These are phyloP conservation scores for Tinamus guttatus DNA, from an alignment of 2,113 vertebrate genomes.

Conservation along the genomic window DNA sequence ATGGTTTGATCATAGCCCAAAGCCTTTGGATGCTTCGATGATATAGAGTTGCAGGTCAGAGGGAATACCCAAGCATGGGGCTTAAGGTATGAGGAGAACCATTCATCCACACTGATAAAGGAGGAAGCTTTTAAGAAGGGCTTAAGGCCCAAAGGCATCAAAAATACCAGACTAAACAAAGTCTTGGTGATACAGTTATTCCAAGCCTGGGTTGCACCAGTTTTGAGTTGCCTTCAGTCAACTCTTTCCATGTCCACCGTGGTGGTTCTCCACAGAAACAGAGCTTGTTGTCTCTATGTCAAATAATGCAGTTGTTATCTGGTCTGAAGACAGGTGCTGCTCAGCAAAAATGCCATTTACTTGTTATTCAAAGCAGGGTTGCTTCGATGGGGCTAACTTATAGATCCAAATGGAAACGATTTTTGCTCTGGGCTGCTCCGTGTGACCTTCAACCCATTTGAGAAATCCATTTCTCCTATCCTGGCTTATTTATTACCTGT, in stretches of 20 bases:
- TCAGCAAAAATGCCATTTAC: background rate
- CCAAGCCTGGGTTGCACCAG: background rate
- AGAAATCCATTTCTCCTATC: slow-evolving; percentile 62
- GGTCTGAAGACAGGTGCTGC: background rate
- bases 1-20: background rate
- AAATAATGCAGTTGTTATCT: background rate
- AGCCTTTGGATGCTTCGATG: background rate
- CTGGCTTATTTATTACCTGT: slow-evolving; percentile 54
- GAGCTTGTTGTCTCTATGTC: background rate
- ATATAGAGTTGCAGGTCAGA: background rate
- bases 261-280: background rate
- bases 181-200: background rate
- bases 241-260: background rate
- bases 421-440: slow-evolving; percentile 56
- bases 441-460: slow-evolving; percentile 48
- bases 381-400: slow-evolving; percentile 34
- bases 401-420: slow-evolving; percentile 61
- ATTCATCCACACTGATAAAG: background rate
- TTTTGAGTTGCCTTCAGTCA: background rate
- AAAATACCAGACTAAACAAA: background rate
- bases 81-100: background rate
- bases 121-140: background rate
- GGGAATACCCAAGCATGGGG: background rate
- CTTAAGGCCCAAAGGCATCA: background rate
- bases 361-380: slow-evolving; percentile 58